Conservation (phyloP, 2,113 vertebrate genomes). For the Caracal caracal region DNA sequence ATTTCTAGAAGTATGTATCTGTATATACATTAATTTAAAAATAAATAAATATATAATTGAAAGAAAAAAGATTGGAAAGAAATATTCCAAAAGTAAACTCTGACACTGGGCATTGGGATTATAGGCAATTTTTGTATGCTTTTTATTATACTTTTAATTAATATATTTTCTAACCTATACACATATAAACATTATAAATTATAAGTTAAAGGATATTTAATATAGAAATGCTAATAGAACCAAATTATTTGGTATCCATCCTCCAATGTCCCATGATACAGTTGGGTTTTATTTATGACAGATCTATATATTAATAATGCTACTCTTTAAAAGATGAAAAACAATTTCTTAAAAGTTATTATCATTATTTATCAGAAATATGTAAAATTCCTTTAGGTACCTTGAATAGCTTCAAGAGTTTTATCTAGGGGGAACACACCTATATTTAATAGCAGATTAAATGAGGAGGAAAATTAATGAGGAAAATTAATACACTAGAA, state of each 20-base stretch:
- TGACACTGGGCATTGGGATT: neutral
- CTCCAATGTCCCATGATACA: neutral
- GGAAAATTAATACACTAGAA: neutral
- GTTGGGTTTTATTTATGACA: neutral
- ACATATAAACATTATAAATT: neutral
- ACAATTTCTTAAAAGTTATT: neutral
- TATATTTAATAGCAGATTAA: neutral
- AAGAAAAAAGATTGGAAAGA: neutral
- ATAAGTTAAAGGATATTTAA: neutral
- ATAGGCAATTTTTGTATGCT: neutral
- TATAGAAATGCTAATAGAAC: neutral
- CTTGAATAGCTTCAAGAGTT: neutral
- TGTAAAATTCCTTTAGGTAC: neutral
- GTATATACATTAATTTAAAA: neutral
- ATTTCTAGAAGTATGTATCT: neutral
- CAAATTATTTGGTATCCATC: neutral
- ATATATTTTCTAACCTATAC: neutral
- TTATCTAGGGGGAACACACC: neutral
- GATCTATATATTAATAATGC: neutral
- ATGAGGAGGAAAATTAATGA: neutral
- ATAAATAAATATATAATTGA: neutral
- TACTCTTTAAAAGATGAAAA: neutral
- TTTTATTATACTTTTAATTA: neutral
- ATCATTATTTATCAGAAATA: neutral
- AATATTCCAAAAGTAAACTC: neutral